Conservation (phyloP, 2,113 vertebrate species). For the Scopus umbretta region DNA sequence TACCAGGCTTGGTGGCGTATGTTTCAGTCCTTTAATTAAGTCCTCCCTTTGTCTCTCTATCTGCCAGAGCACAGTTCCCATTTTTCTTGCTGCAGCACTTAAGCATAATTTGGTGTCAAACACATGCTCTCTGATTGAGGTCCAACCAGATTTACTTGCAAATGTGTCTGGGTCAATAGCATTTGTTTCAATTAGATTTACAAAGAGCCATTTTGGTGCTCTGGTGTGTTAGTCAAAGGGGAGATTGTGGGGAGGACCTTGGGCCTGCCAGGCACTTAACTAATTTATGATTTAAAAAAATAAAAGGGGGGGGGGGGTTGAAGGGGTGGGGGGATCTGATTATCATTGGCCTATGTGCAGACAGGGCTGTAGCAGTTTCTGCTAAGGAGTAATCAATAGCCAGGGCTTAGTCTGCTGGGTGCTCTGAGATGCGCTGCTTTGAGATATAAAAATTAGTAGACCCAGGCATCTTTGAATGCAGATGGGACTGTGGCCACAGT, state of each 20-base stretch:
- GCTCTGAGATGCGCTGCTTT: background rate
- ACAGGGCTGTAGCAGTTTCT: background rate
- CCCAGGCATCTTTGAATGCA: background rate
- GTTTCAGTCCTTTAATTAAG: conserved; percentile 70
- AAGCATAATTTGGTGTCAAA: conserved; percentile 64
- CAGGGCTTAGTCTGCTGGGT: background rate
- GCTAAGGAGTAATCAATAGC: conserved; percentile 17
- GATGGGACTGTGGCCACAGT: background rate
- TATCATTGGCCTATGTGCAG: background rate
- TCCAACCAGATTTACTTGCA: conserved; percentile 67
- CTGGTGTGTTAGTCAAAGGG: conserved; percentile 7
- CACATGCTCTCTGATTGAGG: conserved; percentile 45
- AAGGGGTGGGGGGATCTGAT: background rate
- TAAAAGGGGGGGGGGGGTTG: no score
- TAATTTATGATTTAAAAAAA: conserved; percentile 25
- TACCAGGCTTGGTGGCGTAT: background rate
- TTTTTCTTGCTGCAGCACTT: conserved; percentile 60
- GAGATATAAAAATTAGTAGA: background rate
- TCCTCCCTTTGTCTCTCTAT: conserved; percentile 49
- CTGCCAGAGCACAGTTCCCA: conserved; percentile 37
- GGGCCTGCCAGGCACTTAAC: background rate
- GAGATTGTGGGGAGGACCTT: background rate
- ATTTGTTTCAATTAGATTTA: conserved; percentile 74
- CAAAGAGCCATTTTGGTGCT: conserved; percentile 62
- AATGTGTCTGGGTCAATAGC: conserved; percentile 54